phyloP scores from a whole-genome alignment of 2,888 invertebrate species.

The Phaonia tiefii region DNA sequence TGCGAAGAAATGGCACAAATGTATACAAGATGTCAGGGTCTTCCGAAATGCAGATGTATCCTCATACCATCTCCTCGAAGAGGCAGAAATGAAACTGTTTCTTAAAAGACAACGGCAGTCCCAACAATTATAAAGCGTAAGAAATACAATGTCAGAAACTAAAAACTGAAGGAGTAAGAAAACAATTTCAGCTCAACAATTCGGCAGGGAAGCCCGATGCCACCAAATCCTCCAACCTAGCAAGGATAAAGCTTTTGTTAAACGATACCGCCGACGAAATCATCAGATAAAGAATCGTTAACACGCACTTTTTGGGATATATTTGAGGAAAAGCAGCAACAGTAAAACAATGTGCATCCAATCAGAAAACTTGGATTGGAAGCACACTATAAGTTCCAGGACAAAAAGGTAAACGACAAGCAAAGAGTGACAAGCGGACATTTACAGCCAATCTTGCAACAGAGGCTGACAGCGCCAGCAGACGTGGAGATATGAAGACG shows the following conservation, averaged over 20 bases:
- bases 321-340: no score
- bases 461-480: neutral
- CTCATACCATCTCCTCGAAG: neutral
- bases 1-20: neutral
- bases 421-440: neutral
- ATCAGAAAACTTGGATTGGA: no score
- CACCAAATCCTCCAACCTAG: neutral
- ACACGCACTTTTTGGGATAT: no score
- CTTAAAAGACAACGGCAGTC: no score
- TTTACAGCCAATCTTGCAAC: neutral
- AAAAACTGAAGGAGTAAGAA: neutral
- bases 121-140: neutral
- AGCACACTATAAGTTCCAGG: no score
- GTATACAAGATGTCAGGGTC: neutral
- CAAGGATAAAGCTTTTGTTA: neutral
- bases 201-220: neutral
- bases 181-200: neutral
- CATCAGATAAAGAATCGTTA: neutral
- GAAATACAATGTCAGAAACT: neutral
- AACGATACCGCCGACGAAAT: neutral
- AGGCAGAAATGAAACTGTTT: neutral
- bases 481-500: neutral
- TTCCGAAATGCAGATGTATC: neutral
- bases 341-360: no score
- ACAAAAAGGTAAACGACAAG: neutral